Evolutionary conservation across 2,797 vertebrate genomes (phyloP).

Genomic region (Neomorphus geoffroyi): DNA sequence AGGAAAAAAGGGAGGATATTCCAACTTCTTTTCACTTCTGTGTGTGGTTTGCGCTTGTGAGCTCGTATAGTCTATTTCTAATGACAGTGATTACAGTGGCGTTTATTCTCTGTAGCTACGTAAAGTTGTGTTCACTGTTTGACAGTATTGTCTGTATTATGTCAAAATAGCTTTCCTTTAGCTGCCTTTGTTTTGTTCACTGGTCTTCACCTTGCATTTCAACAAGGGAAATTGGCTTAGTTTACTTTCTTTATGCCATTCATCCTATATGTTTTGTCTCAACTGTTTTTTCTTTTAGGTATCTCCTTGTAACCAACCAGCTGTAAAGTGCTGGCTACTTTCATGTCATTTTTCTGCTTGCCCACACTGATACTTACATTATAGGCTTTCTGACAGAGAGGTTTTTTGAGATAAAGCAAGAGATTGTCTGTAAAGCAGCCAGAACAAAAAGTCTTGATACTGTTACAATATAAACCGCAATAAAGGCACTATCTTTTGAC

Average conservation of each 20-base stretch:
- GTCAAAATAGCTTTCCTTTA: background rate
- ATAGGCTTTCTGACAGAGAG: background rate
- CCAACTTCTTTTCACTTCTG: background rate
- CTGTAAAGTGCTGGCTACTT: background rate
- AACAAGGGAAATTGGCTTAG: background rate
- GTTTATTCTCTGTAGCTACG: background rate
- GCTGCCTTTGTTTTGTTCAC: background rate
- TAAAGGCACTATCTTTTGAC: background rate
- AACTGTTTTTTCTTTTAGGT: background rate
- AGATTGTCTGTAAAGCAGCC: background rate
- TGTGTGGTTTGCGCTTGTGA: background rate
- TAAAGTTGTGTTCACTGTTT: rapidly evolving
- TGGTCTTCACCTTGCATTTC: background rate
- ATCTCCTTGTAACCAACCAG: background rate
- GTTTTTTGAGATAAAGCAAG: background rate
- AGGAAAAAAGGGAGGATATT: background rate
- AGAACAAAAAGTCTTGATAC: background rate
- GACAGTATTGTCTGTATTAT: background rate
- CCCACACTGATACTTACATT: background rate
- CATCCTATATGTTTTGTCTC: background rate
- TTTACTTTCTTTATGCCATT: background rate
- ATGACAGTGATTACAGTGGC: background rate
- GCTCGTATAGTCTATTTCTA: background rate
- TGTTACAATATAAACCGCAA: background rate
- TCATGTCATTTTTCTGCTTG: background rate